A percentile compares a stretch with the other conserved stretches of the same genome.
Evolutionary conservation across 2,113 vertebrate genomes (phyloP).

Genomic region (Morone saxatilis): DNA sequence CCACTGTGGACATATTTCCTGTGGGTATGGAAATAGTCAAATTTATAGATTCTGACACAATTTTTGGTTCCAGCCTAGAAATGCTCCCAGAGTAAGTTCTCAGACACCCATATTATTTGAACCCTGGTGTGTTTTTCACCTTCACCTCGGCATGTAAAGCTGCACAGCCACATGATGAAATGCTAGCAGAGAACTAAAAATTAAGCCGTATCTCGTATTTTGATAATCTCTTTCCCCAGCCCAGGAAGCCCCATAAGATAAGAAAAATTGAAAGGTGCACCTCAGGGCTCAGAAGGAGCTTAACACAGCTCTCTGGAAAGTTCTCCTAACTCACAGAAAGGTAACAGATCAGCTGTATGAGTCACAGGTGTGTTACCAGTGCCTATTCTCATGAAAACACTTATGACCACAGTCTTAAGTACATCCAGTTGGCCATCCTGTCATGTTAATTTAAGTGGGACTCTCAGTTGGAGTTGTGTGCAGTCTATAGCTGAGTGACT

Average conservation of each 20-base stretch:
- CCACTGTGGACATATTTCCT: no score
- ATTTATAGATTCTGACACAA: no score
- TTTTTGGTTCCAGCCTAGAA: no score
- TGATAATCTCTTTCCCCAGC: slow-evolving; percentile 18
- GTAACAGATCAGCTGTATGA: slow-evolving; percentile 22
- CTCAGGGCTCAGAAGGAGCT: slow-evolving; percentile 13
- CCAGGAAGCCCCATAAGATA: slow-evolving; percentile 20
- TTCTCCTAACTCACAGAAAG: slow-evolving; percentile 14
- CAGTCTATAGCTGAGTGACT: slow-evolving; percentile 61
- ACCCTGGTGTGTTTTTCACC: neutral
- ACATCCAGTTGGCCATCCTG: slow-evolving; percentile 19
- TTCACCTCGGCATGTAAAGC: slow-evolving; percentile 1
- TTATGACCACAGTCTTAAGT: slow-evolving; percentile 27
- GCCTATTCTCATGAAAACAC: slow-evolving; percentile 12
- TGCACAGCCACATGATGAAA: slow-evolving; percentile 20
- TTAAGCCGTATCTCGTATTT: slow-evolving; percentile 7
- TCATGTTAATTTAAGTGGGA: slow-evolving; percentile 51
- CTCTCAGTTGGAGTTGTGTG: slow-evolving; percentile 41
- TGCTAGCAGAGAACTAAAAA: neutral
- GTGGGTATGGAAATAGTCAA: no score
- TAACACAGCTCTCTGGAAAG: slow-evolving; percentile 29
- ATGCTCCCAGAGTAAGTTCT: neutral
- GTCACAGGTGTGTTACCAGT: slow-evolving; percentile 2
- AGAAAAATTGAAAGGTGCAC: slow-evolving; percentile 26
- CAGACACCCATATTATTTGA: neutral